Conservation (phyloP, 1,140 invertebrate genomes). For the Rhagoletis zephyria region DNA sequence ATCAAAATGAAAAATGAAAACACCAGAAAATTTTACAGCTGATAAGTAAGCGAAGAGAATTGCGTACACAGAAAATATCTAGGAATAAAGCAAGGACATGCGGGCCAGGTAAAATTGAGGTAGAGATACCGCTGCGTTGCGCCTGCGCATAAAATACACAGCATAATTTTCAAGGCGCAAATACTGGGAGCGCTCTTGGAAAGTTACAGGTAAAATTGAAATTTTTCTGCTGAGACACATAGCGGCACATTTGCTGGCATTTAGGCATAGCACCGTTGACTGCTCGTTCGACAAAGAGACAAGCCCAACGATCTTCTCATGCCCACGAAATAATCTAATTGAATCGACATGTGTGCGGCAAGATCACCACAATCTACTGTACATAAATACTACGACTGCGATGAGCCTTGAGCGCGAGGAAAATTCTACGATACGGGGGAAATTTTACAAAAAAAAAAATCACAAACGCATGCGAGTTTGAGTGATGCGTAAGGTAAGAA, state of each 20-base stretch:
- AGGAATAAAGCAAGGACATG: not conserved
- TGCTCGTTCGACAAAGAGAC: not conserved
- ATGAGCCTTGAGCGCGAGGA: not conserved
- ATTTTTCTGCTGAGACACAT: not conserved
- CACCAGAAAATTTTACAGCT: not conserved
- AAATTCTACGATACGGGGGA: not conserved
- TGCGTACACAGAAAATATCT: not conserved
- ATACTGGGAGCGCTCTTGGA: not conserved
- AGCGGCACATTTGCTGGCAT: not conserved
- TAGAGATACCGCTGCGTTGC: not conserved
- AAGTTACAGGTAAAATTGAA: not conserved
- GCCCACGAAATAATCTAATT: not conserved
- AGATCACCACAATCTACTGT: not conserved
- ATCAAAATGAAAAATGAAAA: too few relatives aligned
- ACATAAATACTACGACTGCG: not conserved
- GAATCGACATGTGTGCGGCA: constrained; percentile 3
- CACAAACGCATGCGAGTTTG: not conserved
- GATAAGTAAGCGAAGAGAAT: constrained; percentile 1
- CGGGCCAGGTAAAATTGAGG: not conserved
- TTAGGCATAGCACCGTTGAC: not conserved
- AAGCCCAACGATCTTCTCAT: not conserved
- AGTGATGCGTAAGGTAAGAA: not conserved
- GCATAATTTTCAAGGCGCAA: not conserved
- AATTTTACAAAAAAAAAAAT: not conserved
- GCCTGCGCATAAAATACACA: not conserved